phyloP scores from a whole-genome alignment of 2,888 invertebrate species.

The Gryllus longicercus region DNA sequence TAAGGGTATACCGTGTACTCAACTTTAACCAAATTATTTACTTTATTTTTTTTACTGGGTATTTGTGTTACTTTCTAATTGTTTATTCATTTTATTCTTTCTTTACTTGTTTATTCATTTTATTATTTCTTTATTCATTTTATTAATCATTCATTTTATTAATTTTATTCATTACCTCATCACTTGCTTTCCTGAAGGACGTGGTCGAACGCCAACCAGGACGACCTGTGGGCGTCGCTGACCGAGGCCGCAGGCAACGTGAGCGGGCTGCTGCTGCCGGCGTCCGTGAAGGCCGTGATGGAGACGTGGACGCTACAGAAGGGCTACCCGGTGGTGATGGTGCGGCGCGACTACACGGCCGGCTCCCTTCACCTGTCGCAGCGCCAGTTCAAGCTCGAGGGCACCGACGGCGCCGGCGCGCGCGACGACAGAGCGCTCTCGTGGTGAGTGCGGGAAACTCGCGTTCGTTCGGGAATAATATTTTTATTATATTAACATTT shows the following conservation, averaged over 20 bases:
- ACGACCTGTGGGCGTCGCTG: slow-evolving; percentile 63
- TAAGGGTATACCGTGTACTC: no score
- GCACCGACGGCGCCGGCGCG: no score
- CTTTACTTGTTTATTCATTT: no score
- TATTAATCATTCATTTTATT: background rate
- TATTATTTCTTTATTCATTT: background rate
- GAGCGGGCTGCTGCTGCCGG: slow-evolving; percentile 47
- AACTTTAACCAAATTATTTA: no score
- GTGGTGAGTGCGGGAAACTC: no score
- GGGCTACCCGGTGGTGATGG: slow-evolving; percentile 64
- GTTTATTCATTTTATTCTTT: no score
- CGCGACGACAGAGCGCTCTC: no score
- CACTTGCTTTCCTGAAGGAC: background rate
- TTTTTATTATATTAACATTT: no score
- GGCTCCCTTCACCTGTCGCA: slow-evolving; percentile 40
- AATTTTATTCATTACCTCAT: background rate
- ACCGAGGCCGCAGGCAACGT: slow-evolving; percentile 40
- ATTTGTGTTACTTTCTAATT: no score
- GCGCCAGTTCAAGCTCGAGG: slow-evolving; percentile 19
- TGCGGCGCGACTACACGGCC: slow-evolving; percentile 53
- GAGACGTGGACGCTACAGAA: slow-evolving; percentile 70
- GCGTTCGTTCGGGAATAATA: no score
- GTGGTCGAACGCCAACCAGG: slow-evolving; percentile 57
- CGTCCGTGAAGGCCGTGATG: slow-evolving; percentile 59
- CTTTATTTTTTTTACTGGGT: no score